Conservation (phyloP, 2,113 vertebrate species). For the Galbula dea region DNA sequence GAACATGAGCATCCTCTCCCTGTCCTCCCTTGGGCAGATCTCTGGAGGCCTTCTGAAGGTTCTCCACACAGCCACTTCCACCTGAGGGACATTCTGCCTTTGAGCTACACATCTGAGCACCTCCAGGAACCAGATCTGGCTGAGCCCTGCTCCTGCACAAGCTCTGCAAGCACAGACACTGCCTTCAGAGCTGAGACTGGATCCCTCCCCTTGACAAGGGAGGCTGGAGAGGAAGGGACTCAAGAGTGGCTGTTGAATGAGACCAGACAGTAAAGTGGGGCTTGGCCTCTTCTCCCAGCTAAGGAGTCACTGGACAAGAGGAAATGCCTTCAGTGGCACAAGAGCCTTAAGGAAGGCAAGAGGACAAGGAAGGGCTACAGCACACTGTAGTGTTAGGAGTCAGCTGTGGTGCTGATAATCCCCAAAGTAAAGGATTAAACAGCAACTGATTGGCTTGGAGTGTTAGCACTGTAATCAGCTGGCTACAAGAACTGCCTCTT, state of each 20-base stretch:
- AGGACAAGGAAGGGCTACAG: neutral
- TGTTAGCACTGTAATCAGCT: constrained; percentile 4
- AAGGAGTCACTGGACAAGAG: no score
- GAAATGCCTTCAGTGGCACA: no score
- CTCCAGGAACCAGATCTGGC: neutral
- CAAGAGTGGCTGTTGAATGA: fast-evolving
- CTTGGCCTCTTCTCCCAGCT: no score
- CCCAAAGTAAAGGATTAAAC: constrained; percentile 41
- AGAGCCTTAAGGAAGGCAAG: neutral
- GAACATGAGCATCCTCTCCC: neutral
- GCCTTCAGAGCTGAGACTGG: neutral
- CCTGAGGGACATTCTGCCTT: neutral
- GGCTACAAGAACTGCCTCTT: constrained; percentile 2
- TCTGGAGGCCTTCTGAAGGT: neutral
- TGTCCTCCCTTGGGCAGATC: neutral
- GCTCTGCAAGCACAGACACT: neutral
- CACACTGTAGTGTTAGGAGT: neutral
- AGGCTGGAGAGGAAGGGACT: neutral
- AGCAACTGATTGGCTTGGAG: constrained; percentile 27
- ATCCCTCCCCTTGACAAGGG: neutral
- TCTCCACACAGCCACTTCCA: neutral
- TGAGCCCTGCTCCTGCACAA: neutral
- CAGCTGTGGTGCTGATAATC: constrained; percentile 17
- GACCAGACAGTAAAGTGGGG: fast-evolving
- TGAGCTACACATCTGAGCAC: neutral